These are phyloP conservation scores for Parnassius orleans DNA, from an alignment of 2,888 invertebrate species.

Conservation along the genomic window DNA sequence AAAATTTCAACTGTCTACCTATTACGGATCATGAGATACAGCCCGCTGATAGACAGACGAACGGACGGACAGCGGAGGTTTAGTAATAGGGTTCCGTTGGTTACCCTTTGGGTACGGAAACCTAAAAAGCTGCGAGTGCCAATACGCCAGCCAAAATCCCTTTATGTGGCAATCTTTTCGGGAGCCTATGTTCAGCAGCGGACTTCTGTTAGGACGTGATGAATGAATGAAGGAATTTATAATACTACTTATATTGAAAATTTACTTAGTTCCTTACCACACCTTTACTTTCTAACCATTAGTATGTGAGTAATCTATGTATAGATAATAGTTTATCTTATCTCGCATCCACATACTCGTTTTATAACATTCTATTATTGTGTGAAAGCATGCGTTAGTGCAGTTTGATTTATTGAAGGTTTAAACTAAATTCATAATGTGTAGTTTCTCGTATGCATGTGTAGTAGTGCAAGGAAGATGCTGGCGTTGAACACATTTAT, in stretches of 20 bases:
- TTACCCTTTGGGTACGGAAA: no score
- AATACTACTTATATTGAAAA: constrained; percentile 48
- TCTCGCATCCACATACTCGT: constrained; percentile 27
- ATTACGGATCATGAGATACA: no score
- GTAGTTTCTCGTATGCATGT: constrained; percentile 34
- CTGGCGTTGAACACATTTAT: constrained; percentile 43
- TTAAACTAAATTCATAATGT: constrained; percentile 50
- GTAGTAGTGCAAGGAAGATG: constrained; percentile 45
- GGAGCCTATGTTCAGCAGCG: no score
- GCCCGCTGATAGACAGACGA: no score
- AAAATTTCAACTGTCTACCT: no score
- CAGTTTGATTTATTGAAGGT: constrained; percentile 32
- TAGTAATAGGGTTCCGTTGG: no score
- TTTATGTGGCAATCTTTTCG: no score
- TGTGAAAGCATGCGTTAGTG: constrained; percentile 48
- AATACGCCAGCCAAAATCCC: not conserved
- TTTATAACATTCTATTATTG: constrained; percentile 47
- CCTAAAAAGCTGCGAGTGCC: no score
- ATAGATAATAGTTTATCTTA: constrained; percentile 34
- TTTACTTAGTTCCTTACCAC: constrained; percentile 47
- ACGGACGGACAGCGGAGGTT: no score
- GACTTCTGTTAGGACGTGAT: no score
- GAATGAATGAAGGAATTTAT: constrained; percentile 37
- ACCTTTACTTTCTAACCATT: constrained; percentile 2
- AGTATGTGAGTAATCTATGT: constrained; percentile 23